Conservation (phyloP, 37 sponge, comb jelly and placozoan genomes). For the Cliona cf. orientalis region DNA sequence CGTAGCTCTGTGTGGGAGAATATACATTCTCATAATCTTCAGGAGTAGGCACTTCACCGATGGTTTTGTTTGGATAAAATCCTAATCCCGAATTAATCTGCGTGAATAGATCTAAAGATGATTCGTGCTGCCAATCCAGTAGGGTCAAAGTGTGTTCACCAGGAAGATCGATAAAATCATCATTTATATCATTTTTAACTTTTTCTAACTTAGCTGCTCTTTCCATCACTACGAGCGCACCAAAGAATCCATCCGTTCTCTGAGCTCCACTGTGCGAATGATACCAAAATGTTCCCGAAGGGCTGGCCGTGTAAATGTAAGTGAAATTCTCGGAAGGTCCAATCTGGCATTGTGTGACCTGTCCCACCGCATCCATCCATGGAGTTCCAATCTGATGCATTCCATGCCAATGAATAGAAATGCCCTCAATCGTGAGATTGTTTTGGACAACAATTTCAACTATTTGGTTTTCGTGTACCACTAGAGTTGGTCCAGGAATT, state of each 20-base stretch:
- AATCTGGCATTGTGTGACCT: conserved; percentile 70
- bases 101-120: conserved; percentile 36
- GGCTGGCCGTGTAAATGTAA: conserved; percentile 54
- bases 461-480: neutral
- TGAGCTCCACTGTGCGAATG: conserved; percentile 79
- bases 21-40: neutral
- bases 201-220: neutral
- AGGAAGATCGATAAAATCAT: conserved; percentile 24
- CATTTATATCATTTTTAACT: neutral
- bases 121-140: conserved; percentile 63
- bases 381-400: conserved; percentile 55
- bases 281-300: conserved; percentile 79
- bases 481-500: neutral
- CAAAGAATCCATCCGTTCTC: conserved; percentile 70
- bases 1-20: neutral
- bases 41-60: conserved; percentile 23
- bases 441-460: neutral
- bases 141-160: conserved; percentile 63
- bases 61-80: neutral
- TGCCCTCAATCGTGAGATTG: neutral
- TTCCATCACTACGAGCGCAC: conserved; percentile 66
- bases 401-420: conserved; percentile 86
- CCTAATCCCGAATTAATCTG: conserved; percentile 14
- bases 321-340: conserved; percentile 18
- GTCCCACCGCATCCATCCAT: conserved; percentile 77